Conservation (phyloP, 2,113 vertebrate species). For the Thamnaconus septentrionalis region DNA sequence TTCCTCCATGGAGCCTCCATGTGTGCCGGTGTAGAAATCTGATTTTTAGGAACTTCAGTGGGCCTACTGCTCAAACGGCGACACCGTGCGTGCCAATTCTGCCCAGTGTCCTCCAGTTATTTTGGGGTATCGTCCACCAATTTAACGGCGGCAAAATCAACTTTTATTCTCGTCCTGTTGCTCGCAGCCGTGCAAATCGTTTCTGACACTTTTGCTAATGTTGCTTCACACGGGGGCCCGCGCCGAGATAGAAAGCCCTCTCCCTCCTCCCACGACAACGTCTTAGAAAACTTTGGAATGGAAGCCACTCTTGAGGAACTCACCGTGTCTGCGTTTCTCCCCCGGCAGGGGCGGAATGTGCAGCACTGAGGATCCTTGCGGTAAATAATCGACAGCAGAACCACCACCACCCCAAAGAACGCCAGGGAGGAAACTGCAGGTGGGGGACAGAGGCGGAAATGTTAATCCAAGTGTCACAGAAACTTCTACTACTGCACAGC, state of each 20-base stretch:
- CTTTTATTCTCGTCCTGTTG: slow-evolving; percentile 40
- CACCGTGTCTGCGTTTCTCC: slow-evolving; percentile 75
- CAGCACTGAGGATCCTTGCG: slow-evolving; percentile 79
- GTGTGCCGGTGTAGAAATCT: too few relatives aligned
- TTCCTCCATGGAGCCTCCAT: too few relatives aligned
- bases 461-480: slow-evolving; percentile 2
- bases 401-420: slow-evolving; percentile 77
- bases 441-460: slow-evolving; percentile 10
- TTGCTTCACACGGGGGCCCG: slow-evolving; percentile 11
- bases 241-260: neutral
- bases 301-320: slow-evolving; percentile 8
- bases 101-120: slow-evolving; percentile 39
- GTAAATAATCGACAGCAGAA: slow-evolving; percentile 79
- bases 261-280: slow-evolving; percentile 9
- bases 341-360: slow-evolving; percentile 78
- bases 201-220: slow-evolving; percentile 38
- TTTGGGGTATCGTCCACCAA: slow-evolving; percentile 3
- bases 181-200: slow-evolving; percentile 48
- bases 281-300: neutral
- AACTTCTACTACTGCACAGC: neutral
- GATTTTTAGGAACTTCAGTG: too few relatives aligned
- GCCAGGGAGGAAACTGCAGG: slow-evolving; percentile 75
- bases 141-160: slow-evolving; percentile 47
- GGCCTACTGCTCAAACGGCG: neutral
- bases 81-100: slow-evolving; percentile 26